Conservation (phyloP, 2,797 vertebrate genomes). For the Dipus sagitta region DNA sequence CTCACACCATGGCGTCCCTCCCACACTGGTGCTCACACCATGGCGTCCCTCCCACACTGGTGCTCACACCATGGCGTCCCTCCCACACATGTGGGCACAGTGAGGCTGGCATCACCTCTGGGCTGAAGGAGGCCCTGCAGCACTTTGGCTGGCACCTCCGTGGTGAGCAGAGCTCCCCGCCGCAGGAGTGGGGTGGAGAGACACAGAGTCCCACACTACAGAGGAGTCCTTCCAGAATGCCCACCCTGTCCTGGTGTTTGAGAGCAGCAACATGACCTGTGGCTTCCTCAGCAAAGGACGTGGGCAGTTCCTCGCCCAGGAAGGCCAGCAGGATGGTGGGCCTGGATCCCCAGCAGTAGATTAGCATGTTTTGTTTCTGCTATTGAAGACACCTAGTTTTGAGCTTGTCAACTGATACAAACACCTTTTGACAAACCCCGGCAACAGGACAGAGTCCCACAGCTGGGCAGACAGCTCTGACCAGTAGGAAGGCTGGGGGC, state of each 20-base stretch:
- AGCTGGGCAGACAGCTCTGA: background rate
- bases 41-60: too few relatives aligned
- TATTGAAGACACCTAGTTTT: background rate
- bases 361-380: background rate
- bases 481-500: background rate
- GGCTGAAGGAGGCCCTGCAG: background rate
- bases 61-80: too few relatives aligned
- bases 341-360: background rate
- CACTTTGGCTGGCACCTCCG: background rate
- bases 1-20: too few relatives aligned
- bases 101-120: too few relatives aligned
- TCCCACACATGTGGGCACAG: too few relatives aligned
- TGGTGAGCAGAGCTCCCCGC: background rate
- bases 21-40: too few relatives aligned
- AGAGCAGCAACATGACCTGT: too few relatives aligned
- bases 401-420: background rate
- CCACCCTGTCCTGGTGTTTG: too few relatives aligned
- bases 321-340: background rate
- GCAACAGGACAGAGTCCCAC: background rate
- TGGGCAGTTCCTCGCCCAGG: background rate
- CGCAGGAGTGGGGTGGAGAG: background rate
- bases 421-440: background rate
- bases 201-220: background rate
- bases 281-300: too few relatives aligned
- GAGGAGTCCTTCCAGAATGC: background rate